Conservation (phyloP, 2,113 vertebrate genomes). For the Muscicapa adusta region DNA sequence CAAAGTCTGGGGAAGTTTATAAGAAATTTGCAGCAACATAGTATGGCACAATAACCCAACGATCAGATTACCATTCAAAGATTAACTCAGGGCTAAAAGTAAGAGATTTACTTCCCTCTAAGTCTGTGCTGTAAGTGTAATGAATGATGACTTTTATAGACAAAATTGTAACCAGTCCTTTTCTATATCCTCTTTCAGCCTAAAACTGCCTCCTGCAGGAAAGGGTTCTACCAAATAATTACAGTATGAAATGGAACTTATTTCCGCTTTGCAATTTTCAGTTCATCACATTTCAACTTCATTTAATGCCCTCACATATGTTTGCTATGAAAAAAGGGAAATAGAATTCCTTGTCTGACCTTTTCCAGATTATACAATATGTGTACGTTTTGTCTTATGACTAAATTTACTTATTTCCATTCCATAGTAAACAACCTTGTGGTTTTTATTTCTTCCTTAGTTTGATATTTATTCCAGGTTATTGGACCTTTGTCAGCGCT, state of each 20-base stretch:
- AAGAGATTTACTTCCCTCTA: neutral
- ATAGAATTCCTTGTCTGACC: neutral
- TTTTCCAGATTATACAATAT: neutral
- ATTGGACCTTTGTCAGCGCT: neutral
- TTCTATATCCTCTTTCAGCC: neutral
- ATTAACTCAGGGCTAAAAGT: neutral
- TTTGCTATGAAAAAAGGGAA: neutral
- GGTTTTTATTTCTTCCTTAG: neutral
- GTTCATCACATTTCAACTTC: neutral
- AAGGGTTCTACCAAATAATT: neutral
- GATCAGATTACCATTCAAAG: neutral
- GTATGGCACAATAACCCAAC: neutral
- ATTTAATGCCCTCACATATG: neutral
- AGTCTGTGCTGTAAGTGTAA: neutral
- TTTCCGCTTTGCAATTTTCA: neutral
- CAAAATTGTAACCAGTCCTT: neutral
- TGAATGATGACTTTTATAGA: neutral
- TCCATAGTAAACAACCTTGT: neutral
- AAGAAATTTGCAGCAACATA: neutral
- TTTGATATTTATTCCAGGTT: neutral
- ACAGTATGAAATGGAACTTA: neutral
- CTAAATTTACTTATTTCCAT: neutral
- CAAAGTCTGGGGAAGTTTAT: neutral
- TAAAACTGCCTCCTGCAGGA: neutral
- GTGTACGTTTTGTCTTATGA: neutral